Percentiles rank a stretch among this genome's conserved stretches.
phyloP scores from a whole-genome alignment of 2,113 vertebrate species.

The Apaloderma vittatum region DNA sequence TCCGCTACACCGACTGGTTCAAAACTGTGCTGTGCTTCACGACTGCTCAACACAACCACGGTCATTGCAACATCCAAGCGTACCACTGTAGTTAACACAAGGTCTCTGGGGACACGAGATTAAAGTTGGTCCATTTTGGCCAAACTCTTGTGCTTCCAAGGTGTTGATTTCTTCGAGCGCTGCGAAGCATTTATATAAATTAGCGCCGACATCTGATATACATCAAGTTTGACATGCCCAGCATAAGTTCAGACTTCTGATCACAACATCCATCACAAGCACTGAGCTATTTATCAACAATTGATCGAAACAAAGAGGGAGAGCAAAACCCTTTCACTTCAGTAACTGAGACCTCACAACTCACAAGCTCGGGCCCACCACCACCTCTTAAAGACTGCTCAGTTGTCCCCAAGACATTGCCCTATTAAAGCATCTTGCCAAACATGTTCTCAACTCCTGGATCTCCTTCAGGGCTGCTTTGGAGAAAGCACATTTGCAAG shows the following conservation, averaged over 20 bases:
- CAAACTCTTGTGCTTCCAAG: not conserved
- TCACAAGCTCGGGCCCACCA: not conserved
- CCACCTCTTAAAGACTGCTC: not conserved
- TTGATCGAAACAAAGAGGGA: constrained; percentile 38
- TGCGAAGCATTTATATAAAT: constrained; percentile 39
- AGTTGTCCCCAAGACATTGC: not conserved
- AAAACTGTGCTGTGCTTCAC: not conserved
- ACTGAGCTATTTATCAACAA: constrained; percentile 59
- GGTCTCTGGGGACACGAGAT: not conserved
- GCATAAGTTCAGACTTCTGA: constrained; percentile 49
- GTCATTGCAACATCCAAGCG: rapidly evolving
- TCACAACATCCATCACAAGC: constrained; percentile 59
- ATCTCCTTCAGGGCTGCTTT: not conserved
- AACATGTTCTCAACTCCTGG: not conserved
- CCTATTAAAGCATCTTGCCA: not conserved
- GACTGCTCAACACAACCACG: rapidly evolving
- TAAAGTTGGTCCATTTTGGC: not conserved
- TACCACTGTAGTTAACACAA: not conserved
- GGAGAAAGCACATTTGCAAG: not conserved
- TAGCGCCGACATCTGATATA: constrained; percentile 48
- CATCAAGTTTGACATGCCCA: constrained; percentile 53
- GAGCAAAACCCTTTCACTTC: constrained; percentile 24
- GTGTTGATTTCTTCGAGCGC: not conserved
- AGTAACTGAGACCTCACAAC: constrained; percentile 13
- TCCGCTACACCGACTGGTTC: not conserved